Base-by-base conservation (phyloP, 1,140 invertebrate genomes). In the Platyura marginata region DNA sequence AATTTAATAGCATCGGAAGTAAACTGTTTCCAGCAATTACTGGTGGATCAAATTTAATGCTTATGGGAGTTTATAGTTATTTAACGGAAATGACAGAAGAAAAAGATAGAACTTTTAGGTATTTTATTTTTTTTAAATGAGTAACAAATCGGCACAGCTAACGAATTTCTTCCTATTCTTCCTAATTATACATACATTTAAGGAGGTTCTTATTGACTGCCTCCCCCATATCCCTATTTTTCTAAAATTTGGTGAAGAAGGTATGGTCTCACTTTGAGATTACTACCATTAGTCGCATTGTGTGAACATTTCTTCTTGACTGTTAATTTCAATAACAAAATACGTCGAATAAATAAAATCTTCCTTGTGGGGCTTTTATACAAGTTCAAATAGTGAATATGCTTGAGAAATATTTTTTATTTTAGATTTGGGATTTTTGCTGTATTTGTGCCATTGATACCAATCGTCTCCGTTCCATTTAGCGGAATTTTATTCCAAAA, bases 41-140 rank as follows among this genome's bases (percentile, higher is more conserved):
- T 48, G 69, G 63, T 25, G 66, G 73, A 45, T 64, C 71, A 50
- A 71, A 70, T 43, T 65, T 71, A 33, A 68, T 74, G 55, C 64
- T 73, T 47, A 73, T 74, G 68, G 72, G 69, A 19, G 65, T 74
- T 52, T 74, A 67, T 44, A 74, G 70, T 57, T 74, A 74, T 47
- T 69, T 75, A 48, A 66, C 71, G 21, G 66, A 67, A 34, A 62
- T 71, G 19, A 74, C 70, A 13, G 63, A 60, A 18, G 62, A 71
- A 29, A 65, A 72, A 48, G 70, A 68, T 48, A 64, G 72, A 20
- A 70, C 73, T 2, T 66, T 74, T 46, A 61, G 72, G 43, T 51
- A 23, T 33, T 11, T 11, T 20, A 39, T 21, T 20, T n/a, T n/a
- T n/a, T n/a, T n/a, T n/a, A n/a, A n/a, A n/a, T n/a, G n/a, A n/a